Evolutionary conservation across 1,140 invertebrate genomes (phyloP), one percentile per base, ranked within the genome.

Genomic region (Formica exsecta): DNA sequence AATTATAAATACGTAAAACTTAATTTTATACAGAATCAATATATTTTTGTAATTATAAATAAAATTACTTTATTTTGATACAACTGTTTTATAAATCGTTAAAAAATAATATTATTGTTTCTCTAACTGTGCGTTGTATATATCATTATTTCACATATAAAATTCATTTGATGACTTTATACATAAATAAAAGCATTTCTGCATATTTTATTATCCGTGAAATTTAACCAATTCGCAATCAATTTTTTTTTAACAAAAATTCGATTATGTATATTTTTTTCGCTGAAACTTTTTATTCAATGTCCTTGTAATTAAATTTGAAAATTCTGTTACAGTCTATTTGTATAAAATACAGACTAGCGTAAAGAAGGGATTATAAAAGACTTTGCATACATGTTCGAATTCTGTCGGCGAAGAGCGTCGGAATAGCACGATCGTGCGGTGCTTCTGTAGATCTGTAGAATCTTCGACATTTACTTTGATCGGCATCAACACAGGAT

Each of bases 361-460:
- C 5, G n/a, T 65, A 65, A 65, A 19, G 32, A 32, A 32, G 32
- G 32, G 32, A 19, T 19, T 25, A 1, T 9, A 41, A 74, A 22
- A 62, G 25, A 57, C 25, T 62, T 62, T 62, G 16, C 36, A 13
- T n/a, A 22, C 19, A 48, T 13, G 25, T 41, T 41, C 6, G 59
- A 29, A 44, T 29, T 71, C 1, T 29, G 29, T 25, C 16, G 36
- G 48, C 36, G 8, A 13, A 41, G 32, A n/a, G 48, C 8, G 11
- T 73, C 19, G n/a, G n/a, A n/a, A n/a, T n/a, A n/a, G 64, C 73
- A 86, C 59, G 76, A 75, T 89, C 41, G 76, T 89, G 65, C 57
- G 71, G n/a, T 22, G 29, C 66, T 85, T 64, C 73, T 51, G 25
- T 64, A 22, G 89, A 90, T n/a, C n/a, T n/a, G n/a, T n/a, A n/a